Conservation (phyloP, 2,113 vertebrate genomes). For the Alces alces region DNA sequence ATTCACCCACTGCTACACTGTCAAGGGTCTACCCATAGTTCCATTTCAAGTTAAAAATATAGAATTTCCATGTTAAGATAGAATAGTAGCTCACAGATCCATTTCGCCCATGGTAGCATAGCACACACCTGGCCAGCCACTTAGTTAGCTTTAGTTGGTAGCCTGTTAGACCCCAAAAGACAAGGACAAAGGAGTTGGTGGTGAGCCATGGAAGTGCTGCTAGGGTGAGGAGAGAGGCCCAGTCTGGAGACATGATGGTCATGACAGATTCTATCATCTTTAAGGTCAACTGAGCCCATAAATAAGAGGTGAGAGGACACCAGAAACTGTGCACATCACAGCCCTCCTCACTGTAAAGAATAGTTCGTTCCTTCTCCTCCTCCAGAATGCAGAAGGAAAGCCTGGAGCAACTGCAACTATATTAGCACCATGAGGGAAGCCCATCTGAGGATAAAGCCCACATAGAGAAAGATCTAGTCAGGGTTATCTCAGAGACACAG, state of each 20-base stretch:
- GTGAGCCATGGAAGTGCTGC: background rate
- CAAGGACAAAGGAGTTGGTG: background rate
- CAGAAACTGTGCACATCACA: background rate
- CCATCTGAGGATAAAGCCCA: background rate
- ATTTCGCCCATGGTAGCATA: too few relatives aligned
- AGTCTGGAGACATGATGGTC: background rate
- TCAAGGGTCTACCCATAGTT: background rate
- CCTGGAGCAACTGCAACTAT: background rate
- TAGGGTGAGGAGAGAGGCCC: too few relatives aligned
- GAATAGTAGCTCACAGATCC: background rate
- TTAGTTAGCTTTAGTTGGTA: background rate
- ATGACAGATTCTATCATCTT: background rate
- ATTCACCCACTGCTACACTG: background rate
- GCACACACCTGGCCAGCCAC: background rate
- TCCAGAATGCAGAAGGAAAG: background rate
- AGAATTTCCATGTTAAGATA: background rate
- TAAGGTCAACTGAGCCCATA: background rate
- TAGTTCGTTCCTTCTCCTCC: background rate
- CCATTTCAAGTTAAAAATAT: background rate
- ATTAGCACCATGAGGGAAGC: background rate
- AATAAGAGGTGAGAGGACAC: background rate
- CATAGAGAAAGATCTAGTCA: background rate
- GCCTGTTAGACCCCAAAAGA: background rate
- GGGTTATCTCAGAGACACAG: background rate
- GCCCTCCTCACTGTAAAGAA: background rate